These are phyloP conservation scores for Ceramica pisi DNA, from an alignment of 2,888 invertebrate genomes.

Conservation along the genomic window DNA sequence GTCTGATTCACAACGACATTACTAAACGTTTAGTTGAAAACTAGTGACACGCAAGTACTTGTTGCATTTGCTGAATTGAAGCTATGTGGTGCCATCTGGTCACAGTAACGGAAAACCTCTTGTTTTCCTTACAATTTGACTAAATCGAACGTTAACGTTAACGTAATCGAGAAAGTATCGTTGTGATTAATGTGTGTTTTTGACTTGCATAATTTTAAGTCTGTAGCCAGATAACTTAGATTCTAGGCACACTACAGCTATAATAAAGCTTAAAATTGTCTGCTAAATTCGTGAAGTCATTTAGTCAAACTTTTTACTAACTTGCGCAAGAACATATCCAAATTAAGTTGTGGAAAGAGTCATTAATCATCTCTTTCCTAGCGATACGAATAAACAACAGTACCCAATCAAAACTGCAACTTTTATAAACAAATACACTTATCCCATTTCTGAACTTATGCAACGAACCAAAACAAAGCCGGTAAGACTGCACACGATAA, in stretches of 20 bases:
- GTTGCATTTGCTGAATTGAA: no score
- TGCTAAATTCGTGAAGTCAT: neutral
- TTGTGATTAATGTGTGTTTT: no score
- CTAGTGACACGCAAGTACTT: no score
- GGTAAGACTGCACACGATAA: conserved; percentile 10
- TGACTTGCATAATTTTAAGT: no score
- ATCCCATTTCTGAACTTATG: conserved; percentile 4
- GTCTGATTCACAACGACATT: no score
- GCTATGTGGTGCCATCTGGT: no score
- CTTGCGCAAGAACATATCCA: neutral
- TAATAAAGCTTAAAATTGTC: neutral
- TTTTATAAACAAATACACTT: conserved; percentile 2
- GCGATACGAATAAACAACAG: neutral
- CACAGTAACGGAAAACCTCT: no score
- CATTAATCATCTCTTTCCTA: no score
- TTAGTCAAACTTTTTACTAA: neutral
- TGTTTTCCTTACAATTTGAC: no score
- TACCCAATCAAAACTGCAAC: neutral
- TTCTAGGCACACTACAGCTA: neutral
- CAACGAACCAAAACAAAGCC: conserved; percentile 14
- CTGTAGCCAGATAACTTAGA: neutral
- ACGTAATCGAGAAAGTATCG: no score
- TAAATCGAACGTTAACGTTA: no score
- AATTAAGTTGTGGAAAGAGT: neutral
- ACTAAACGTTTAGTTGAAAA: neutral